Percentiles rank a stretch among this genome's conserved stretches.
Evolutionary conservation across 2,888 invertebrate species (phyloP).

Genomic region (Drosophila subsilvestris): DNA sequence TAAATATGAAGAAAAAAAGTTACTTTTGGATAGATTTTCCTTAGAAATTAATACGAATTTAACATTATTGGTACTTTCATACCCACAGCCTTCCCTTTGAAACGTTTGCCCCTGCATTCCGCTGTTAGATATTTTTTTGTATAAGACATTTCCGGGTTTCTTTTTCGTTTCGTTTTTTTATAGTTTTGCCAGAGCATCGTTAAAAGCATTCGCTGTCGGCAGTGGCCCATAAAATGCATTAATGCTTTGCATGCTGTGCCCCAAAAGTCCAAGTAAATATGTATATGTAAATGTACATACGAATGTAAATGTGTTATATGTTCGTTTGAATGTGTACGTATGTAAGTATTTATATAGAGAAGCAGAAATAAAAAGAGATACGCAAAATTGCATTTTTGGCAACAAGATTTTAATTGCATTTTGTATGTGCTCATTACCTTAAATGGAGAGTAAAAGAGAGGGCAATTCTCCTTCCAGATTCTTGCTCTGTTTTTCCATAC

Average conservation of each 20-base stretch:
- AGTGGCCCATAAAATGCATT: slow-evolving; percentile 63
- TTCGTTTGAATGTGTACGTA: not conserved
- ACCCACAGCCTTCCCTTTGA: not conserved
- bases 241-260: slow-evolving; percentile 55
- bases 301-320: slow-evolving; percentile 1
- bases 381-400: slow-evolving; percentile 77
- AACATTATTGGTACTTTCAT: too few relatives aligned
- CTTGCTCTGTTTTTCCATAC: too few relatives aligned
- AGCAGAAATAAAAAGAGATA: slow-evolving; percentile 35
- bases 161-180: slow-evolving; percentile 8
- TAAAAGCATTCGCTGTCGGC: slow-evolving; percentile 63
- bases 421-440: slow-evolving; percentile 81
- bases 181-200: slow-evolving; percentile 40
- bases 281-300: slow-evolving; percentile 16
- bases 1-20: too few relatives aligned
- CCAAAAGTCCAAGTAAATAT: slow-evolving; percentile 28
- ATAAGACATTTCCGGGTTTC: slow-evolving; percentile 16
- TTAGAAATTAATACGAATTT: too few relatives aligned
- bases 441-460: slow-evolving; percentile 59
- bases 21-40: too few relatives aligned
- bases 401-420: slow-evolving; percentile 80
- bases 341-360: slow-evolving; percentile 5
- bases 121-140: slow-evolving; percentile 1
- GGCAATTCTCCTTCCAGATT: slow-evolving; percentile 3
- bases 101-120: not conserved